phyloP scores from a whole-genome alignment of 2,888 invertebrate species.

The Nowickia ferox region DNA sequence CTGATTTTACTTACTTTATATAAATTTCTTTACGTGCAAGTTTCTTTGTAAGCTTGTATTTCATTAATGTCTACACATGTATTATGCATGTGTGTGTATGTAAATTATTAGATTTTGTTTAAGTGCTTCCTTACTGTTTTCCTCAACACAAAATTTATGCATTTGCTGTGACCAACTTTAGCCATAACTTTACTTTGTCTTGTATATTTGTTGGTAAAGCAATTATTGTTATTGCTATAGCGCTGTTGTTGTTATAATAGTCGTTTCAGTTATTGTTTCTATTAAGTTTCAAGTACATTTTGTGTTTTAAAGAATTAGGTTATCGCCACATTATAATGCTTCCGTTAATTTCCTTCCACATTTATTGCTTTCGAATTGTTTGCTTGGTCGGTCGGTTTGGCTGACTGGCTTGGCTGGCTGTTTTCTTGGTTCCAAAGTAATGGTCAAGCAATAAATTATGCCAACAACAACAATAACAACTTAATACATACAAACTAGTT shows the following conservation, averaged over 20 bases:
- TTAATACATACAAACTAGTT: constrained; percentile 24
- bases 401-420: constrained; percentile 25
- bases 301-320: constrained; percentile 50
- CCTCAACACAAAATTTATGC: constrained; percentile 11
- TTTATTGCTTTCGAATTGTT: constrained; percentile 51
- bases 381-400: constrained; percentile 31
- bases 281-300: constrained; percentile 35
- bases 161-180: constrained; percentile 44
- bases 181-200: constrained; percentile 31
- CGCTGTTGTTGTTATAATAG: background rate
- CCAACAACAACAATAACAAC: constrained; percentile 49
- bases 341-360: constrained; percentile 63
- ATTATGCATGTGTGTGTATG: background rate
- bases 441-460: constrained; percentile 68
- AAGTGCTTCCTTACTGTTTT: constrained; percentile 20
- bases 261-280: constrained; percentile 17
- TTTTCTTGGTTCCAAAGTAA: constrained; percentile 36
- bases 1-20: too few species aligned
- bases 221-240: constrained; percentile 11
- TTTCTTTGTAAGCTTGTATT: background rate
- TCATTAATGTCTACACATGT: background rate
- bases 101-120: constrained; percentile 21
- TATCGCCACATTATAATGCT: constrained; percentile 66
- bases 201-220: constrained; percentile 10
- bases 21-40: background rate